Conservation (phyloP, 2,888 invertebrate genomes). For the Erannis defoliaria region DNA sequence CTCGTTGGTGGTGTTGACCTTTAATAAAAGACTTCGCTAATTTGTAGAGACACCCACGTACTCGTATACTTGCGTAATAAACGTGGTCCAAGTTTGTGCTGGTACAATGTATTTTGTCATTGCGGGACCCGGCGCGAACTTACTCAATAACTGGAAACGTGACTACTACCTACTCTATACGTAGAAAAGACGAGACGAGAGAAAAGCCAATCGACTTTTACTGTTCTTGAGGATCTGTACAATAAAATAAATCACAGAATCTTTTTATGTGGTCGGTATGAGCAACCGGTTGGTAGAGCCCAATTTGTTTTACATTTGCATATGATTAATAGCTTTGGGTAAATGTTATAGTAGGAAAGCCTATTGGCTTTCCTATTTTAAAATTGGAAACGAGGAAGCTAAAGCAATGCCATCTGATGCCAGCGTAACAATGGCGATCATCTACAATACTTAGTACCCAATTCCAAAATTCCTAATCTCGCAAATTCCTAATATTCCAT, state of each 20-base stretch:
- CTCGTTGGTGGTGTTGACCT: slow-evolving; percentile 26
- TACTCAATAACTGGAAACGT: slow-evolving; percentile 47
- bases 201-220: slow-evolving; percentile 43
- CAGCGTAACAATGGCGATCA: background rate
- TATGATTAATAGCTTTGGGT: background rate
- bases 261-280: slow-evolving; percentile 26
- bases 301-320: background rate
- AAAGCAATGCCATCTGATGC: background rate
- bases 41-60: slow-evolving; percentile 42
- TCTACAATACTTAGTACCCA: too few relatives aligned
- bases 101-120: slow-evolving; percentile 55
- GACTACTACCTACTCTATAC: slow-evolving; percentile 34
- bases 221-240: slow-evolving; percentile 34
- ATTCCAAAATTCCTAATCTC: slow-evolving; percentile 26
- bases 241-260: slow-evolving; percentile 37
- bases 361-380: too few relatives aligned
- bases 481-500: slow-evolving; percentile 39
- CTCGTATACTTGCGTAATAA: slow-evolving; percentile 45
- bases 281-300: background rate
- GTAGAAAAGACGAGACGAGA: slow-evolving; percentile 38
- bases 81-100: slow-evolving; percentile 51
- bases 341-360: too few relatives aligned
- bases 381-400: background rate
- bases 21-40: slow-evolving; percentile 38
- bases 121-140: slow-evolving; percentile 45